Evolutionary conservation across 1,140 invertebrate species (phyloP).

Genomic region (Drosophila sturtevanti): DNA sequence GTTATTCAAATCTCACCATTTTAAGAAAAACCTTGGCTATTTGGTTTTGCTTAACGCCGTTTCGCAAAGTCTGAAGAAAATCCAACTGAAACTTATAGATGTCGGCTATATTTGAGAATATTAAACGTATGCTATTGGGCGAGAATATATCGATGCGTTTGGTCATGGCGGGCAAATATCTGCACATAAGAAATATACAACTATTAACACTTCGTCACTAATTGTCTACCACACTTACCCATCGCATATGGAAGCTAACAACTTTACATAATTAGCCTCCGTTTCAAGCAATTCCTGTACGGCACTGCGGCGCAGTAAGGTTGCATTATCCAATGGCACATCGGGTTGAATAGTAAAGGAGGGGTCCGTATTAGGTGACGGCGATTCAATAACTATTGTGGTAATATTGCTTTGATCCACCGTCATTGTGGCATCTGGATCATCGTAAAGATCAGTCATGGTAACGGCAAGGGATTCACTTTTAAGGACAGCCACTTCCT

Average conservation of each 20-base stretch:
- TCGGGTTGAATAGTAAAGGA: conserved; percentile 15
- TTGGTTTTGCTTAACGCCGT: conserved; percentile 77
- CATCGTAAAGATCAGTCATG: conserved; percentile 32
- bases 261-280: conserved; percentile 80
- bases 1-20: conserved; percentile 52
- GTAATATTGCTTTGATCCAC: conserved; percentile 75
- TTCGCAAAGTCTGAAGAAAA: conserved; percentile 71
- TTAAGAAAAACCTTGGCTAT: conserved; percentile 81
- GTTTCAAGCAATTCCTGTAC: conserved; percentile 79
- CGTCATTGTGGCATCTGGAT: conserved; percentile 51
- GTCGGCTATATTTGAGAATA: conserved; percentile 78
- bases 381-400: conserved; percentile 76
- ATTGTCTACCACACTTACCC: conserved; percentile 55
- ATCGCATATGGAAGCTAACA: conserved; percentile 74
- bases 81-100: conserved; percentile 78
- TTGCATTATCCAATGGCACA: conserved; percentile 46
- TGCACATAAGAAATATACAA: conserved; percentile 12
- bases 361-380: conserved; percentile 23
- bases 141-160: conserved; percentile 82
- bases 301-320: conserved; percentile 65
- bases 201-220: not conserved
- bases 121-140: conserved; percentile 75
- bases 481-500: not conserved
- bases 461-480: conserved; percentile 29
- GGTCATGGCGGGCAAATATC: conserved; percentile 80